A percentile compares a stretch with the other conserved stretches of the same genome.
These are phyloP conservation scores for Enteromius radiatus DNA, from an alignment of 2,797 vertebrate species.

Conservation along the genomic window DNA sequence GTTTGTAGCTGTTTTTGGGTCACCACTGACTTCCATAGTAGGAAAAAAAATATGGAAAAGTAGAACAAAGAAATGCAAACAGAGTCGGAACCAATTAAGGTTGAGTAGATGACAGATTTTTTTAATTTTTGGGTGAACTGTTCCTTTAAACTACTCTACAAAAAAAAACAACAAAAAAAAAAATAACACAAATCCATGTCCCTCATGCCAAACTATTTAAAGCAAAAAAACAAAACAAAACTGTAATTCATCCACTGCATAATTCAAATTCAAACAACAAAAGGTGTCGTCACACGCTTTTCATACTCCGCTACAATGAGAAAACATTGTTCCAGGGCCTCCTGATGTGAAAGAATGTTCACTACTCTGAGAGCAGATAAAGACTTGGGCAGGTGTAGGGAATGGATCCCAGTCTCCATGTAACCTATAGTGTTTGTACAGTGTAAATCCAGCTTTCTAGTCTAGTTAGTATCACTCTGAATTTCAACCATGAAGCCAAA, in stretches of 20 bases:
- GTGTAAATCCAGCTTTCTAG: slow-evolving; percentile 55
- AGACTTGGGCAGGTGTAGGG: slow-evolving; percentile 15
- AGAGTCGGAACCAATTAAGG: too few species aligned
- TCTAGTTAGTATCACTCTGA: slow-evolving; percentile 55
- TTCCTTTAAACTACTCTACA: too few species aligned
- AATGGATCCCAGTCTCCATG: not conserved
- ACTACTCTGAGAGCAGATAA: not conserved
- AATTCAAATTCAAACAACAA: slow-evolving; percentile 14
- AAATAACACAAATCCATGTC: not conserved
- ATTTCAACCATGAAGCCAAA: slow-evolving; percentile 37
- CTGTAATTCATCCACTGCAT: not conserved
- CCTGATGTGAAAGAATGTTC: slow-evolving; percentile 45
- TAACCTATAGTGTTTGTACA: slow-evolving; percentile 38
- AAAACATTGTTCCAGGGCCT: slow-evolving; percentile 20
- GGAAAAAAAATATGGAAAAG: too few species aligned
- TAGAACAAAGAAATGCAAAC: too few species aligned
- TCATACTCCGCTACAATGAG: not conserved
- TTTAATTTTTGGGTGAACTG: too few species aligned
- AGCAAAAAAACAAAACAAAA: not conserved
- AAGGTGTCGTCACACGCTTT: not conserved
- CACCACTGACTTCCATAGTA: too few species aligned
- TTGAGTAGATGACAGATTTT: too few species aligned
- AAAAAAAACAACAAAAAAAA: not conserved
- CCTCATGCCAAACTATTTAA: not conserved
- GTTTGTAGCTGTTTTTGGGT: too few species aligned